A percentile compares a stretch with the other conserved stretches of the same genome.
These are phyloP conservation scores for Spodoptera exigua DNA, from an alignment of 2,888 invertebrate species.

Conservation along the genomic window DNA sequence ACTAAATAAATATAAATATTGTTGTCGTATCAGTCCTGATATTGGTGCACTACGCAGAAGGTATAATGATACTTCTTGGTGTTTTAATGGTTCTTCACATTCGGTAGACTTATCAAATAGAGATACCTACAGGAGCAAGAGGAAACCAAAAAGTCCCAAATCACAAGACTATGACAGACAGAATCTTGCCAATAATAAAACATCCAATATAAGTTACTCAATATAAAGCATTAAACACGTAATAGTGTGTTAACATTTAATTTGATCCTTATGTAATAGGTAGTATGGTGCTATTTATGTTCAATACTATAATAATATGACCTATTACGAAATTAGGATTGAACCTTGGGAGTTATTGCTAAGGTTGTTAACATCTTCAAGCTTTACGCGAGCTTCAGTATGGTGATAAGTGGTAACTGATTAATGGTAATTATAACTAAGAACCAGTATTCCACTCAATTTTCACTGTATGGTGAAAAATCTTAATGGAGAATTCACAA, in stretches of 20 bases:
- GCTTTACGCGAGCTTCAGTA: slow-evolving; percentile 29
- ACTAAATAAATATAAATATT: too few species aligned
- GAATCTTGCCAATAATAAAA: slow-evolving; percentile 23
- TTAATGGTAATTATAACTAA: too few species aligned
- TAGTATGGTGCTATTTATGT: slow-evolving; percentile 23
- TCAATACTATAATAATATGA: slow-evolving; percentile 29
- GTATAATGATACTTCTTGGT: too few species aligned
- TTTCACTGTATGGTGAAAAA: too few species aligned
- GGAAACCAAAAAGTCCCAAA: slow-evolving; percentile 7
- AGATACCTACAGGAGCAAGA: too few species aligned
- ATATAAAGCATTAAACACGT: slow-evolving; percentile 51
- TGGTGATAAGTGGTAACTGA: slow-evolving; percentile 20
- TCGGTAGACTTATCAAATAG: too few species aligned
- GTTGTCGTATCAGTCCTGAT: too few species aligned
- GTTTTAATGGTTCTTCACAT: too few species aligned
- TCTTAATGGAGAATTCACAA: too few species aligned
- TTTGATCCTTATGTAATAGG: slow-evolving; percentile 37
- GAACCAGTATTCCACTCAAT: too few species aligned
- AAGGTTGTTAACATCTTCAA: slow-evolving; percentile 44
- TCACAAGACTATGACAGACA: slow-evolving; percentile 7
- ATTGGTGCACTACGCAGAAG: too few species aligned
- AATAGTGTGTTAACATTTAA: slow-evolving; percentile 53
- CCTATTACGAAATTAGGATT: slow-evolving; percentile 36
- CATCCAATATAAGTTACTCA: slow-evolving; percentile 47
- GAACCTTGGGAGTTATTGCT: slow-evolving; percentile 46